These are phyloP conservation scores for Ageneiosus marmoratus DNA, from an alignment of 2,113 vertebrate species.

Conservation along the genomic window DNA sequence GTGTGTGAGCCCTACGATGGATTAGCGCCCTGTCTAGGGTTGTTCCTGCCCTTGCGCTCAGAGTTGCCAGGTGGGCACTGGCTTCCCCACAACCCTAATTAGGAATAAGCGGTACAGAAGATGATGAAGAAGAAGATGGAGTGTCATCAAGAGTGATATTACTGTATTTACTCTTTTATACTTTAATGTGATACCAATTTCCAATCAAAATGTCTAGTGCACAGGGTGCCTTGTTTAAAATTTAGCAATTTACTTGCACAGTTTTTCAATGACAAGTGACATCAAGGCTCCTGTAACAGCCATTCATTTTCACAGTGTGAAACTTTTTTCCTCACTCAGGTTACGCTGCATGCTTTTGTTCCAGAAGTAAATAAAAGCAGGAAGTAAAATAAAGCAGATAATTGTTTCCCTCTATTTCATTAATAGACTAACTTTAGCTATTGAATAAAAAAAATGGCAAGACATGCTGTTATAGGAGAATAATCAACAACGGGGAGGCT, in stretches of 20 bases:
- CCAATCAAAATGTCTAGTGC: constrained; percentile 29
- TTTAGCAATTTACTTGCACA: constrained; percentile 39
- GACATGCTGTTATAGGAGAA: neutral
- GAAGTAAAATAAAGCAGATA: constrained; percentile 6
- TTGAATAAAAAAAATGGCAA: constrained; percentile 3
- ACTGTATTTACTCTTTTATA: too few species aligned
- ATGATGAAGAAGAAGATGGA: too few species aligned
- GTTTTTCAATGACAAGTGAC: constrained; percentile 38
- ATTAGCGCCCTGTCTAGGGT: too few species aligned
- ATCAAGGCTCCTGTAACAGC: constrained; percentile 34
- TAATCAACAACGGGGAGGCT: neutral
- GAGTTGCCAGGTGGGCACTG: too few species aligned
- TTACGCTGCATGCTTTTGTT: constrained; percentile 24
- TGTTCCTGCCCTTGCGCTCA: too few species aligned
- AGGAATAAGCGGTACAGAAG: too few species aligned
- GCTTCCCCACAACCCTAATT: too few species aligned
- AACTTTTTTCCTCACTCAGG: constrained; percentile 25
- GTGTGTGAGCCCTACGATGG: too few species aligned
- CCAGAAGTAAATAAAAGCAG: constrained; percentile 5
- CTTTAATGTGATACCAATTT: constrained; percentile 1
- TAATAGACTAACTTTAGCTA: constrained; percentile 3
- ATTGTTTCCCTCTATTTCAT: constrained; percentile 13
- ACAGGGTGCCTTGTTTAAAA: constrained; percentile 42
- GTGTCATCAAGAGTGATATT: too few species aligned
- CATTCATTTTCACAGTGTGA: constrained; percentile 47